A percentile compares a stretch with the other conserved stretches of the same genome.
phyloP scores from a whole-genome alignment of 2,888 invertebrate species.

The Dendrolimus houi region DNA sequence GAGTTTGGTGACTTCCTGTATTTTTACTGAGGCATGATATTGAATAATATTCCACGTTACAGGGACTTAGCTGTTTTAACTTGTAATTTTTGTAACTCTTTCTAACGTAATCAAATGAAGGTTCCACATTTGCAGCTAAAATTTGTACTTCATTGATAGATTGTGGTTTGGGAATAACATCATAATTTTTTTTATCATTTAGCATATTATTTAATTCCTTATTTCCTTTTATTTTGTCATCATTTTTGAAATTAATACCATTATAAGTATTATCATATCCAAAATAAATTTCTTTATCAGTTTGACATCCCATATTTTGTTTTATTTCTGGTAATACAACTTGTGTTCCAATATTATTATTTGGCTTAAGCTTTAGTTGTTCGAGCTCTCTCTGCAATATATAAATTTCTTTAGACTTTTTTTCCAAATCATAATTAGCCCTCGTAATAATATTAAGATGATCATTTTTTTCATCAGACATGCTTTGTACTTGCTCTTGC shows the following conservation, averaged over 20 bases:
- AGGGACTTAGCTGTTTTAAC: slow-evolving; percentile 34
- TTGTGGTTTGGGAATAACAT: slow-evolving; percentile 9
- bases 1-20: neutral
- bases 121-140: slow-evolving; percentile 36
- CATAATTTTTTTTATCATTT: neutral
- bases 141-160: slow-evolving; percentile 42
- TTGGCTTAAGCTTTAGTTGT: slow-evolving; percentile 27
- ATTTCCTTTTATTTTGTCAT: slow-evolving; percentile 14
- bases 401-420: slow-evolving; percentile 35
- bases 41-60: slow-evolving; percentile 41
- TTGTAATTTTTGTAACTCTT: slow-evolving; percentile 45
- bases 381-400: slow-evolving; percentile 30
- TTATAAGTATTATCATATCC: neutral
- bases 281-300: slow-evolving; percentile 14
- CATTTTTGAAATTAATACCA: slow-evolving; percentile 4
- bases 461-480: slow-evolving; percentile 24
- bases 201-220: slow-evolving; percentile 1
- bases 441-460: slow-evolving; percentile 23
- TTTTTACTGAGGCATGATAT: slow-evolving; percentile 23
- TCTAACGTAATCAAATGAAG: slow-evolving; percentile 34
- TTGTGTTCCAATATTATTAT: slow-evolving; percentile 20
- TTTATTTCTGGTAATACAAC: slow-evolving; percentile 6
- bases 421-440: slow-evolving; percentile 25
- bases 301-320: slow-evolving; percentile 25
- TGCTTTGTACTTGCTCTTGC: slow-evolving; percentile 26